phyloP scores from a whole-genome alignment of 2,797 vertebrate genomes.

The Champsocephalus gunnari region DNA sequence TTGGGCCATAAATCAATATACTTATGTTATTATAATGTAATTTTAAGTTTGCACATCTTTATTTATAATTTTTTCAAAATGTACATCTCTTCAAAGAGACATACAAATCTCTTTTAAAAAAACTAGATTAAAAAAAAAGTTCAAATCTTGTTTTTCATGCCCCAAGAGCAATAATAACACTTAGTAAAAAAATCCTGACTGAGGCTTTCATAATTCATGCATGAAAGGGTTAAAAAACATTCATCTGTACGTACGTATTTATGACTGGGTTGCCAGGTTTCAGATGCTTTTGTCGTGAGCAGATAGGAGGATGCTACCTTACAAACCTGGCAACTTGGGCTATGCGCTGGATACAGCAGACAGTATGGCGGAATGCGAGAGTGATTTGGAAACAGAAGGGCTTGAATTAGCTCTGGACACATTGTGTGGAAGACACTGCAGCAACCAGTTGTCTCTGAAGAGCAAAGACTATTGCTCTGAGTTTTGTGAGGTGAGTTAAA shows the following conservation, averaged over 20 bases:
- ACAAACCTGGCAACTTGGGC: slow-evolving; percentile 75
- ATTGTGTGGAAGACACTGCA: slow-evolving; percentile 79
- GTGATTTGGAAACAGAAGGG: slow-evolving; percentile 95
- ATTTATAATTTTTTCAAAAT: too few relatives aligned
- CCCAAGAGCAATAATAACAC: too few relatives aligned
- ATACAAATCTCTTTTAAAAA: too few relatives aligned
- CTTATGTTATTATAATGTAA: too few relatives aligned
- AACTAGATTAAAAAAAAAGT: too few relatives aligned
- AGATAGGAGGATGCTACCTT: neutral
- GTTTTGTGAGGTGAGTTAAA: slow-evolving; percentile 91
- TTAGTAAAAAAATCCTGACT: too few relatives aligned
- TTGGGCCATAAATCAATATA: too few relatives aligned
- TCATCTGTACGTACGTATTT: neutral
- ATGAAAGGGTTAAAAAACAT: too few relatives aligned
- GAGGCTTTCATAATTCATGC: too few relatives aligned
- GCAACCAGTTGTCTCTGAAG: slow-evolving; percentile 74
- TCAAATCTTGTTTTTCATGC: too few relatives aligned
- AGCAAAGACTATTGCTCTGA: slow-evolving; percentile 92
- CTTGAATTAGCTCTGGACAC: slow-evolving; percentile 91
- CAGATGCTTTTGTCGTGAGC: neutral
- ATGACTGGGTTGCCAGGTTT: slow-evolving; percentile 66
- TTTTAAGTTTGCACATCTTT: too few relatives aligned
- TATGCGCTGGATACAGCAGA: slow-evolving; percentile 93
- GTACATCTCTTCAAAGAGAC: too few relatives aligned
- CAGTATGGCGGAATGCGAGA: slow-evolving; percentile 99